Evolutionary conservation across 2,888 invertebrate genomes (phyloP).

Genomic region (Phytoseiulus persimilis): DNA sequence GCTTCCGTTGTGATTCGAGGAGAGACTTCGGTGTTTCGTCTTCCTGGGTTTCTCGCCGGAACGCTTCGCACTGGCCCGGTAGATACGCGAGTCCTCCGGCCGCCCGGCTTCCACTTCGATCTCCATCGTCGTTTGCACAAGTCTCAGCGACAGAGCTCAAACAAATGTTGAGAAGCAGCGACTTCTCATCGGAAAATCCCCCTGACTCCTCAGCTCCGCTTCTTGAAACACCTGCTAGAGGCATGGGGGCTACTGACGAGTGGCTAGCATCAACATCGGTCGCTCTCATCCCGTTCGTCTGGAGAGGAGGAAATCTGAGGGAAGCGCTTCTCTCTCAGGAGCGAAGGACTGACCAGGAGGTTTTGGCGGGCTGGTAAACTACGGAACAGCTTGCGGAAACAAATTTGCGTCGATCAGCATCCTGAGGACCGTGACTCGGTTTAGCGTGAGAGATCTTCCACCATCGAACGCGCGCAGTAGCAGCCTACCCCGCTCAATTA

Average conservation of each 20-base stretch:
- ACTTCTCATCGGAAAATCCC: not conserved
- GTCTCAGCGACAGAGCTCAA: not conserved
- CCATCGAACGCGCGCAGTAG: too few relatives aligned
- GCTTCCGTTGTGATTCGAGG: not conserved
- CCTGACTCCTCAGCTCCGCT: not conserved
- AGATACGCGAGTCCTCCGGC: not conserved
- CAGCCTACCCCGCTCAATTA: too few relatives aligned
- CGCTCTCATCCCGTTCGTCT: not conserved
- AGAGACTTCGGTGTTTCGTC: not conserved
- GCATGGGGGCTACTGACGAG: not conserved
- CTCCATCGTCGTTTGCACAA: not conserved
- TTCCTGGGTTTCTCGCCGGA: not conserved
- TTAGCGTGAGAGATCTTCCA: too few relatives aligned
- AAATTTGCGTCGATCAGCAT: too few relatives aligned
- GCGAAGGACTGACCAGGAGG: not conserved
- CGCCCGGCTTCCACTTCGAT: not conserved
- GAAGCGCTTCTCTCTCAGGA: slow-evolving; percentile 5
- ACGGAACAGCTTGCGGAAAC: not conserved
- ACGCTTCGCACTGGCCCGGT: not conserved
- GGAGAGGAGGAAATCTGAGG: slow-evolving; percentile 5
- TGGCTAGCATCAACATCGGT: not conserved
- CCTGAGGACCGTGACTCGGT: too few relatives aligned
- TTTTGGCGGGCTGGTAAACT: not conserved
- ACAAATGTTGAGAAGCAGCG: not conserved
- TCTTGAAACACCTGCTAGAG: not conserved